Conservation (phyloP, 2,113 vertebrate genomes). For the Trachemys scripta region DNA sequence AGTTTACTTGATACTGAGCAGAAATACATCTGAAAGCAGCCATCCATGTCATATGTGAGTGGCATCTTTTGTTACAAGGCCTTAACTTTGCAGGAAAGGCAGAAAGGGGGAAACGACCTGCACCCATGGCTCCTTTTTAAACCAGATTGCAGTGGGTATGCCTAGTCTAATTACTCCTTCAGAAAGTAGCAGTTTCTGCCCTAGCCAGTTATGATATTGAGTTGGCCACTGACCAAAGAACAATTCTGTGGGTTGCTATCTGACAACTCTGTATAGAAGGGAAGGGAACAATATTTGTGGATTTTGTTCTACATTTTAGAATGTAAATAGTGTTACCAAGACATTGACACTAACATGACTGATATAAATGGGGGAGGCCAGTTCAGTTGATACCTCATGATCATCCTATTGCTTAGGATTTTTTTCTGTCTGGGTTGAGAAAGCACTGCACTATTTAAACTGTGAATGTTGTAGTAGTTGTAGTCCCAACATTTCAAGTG, state of each 20-base stretch:
- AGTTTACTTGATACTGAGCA: neutral
- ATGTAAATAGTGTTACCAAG: neutral
- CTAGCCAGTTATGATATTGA: neutral
- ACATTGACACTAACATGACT: neutral
- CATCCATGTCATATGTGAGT: neutral
- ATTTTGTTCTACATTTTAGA: neutral
- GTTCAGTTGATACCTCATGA: neutral
- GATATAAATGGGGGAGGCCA: neutral
- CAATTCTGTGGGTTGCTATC: accelerated
- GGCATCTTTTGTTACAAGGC: neutral
- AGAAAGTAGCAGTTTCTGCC: neutral
- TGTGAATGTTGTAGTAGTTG: neutral
- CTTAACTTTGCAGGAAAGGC: neutral
- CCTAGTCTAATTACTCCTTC: neutral
- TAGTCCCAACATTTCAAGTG: neutral
- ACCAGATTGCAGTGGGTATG: neutral
- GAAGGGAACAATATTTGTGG: neutral
- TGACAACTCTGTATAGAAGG: neutral
- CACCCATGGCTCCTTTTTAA: neutral
- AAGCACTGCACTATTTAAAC: neutral
- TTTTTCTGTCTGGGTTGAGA: too few relatives aligned
- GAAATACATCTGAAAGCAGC: neutral
- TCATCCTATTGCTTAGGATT: neutral
- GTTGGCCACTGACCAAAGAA: neutral
- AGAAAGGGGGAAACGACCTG: neutral